Conservation (phyloP, 2,113 vertebrate genomes). For the Phyllostomus hastatus region DNA sequence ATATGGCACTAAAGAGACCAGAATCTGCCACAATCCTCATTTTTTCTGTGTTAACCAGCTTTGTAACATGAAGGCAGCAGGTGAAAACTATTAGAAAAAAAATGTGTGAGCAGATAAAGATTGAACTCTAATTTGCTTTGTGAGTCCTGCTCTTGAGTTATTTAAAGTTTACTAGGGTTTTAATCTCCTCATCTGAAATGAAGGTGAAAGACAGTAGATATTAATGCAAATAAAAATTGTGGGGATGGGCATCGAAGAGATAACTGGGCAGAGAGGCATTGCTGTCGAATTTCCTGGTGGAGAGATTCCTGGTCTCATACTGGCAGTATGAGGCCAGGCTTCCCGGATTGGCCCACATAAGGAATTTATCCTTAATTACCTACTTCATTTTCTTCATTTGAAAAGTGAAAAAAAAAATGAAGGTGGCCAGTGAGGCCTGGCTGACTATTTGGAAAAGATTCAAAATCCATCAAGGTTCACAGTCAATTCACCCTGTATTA, state of each 20-base stretch:
- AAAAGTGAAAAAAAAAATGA: background rate
- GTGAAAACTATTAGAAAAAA: background rate
- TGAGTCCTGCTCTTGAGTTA: background rate
- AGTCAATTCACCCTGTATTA: background rate
- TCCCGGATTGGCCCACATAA: background rate
- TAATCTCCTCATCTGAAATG: background rate
- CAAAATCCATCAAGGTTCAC: background rate
- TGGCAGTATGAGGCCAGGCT: background rate
- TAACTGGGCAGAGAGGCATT: background rate
- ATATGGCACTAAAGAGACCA: background rate
- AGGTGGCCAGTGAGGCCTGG: background rate
- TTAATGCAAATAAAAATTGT: background rate
- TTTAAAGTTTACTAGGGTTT: background rate
- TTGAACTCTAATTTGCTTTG: background rate
- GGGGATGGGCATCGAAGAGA: background rate
- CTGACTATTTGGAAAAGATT: background rate
- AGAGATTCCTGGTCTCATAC: background rate
- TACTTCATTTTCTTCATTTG: background rate
- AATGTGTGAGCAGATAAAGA: background rate
- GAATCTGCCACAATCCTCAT: background rate
- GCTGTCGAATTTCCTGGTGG: background rate
- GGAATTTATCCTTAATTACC: background rate
- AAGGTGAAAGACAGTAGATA: background rate
- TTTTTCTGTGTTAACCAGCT: background rate
- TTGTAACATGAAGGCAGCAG: background rate